These are phyloP conservation scores for honey bee (Apis mellifera) DNA, from an alignment of 1,140 invertebrate genomes.

Conservation along the genomic window DNA sequence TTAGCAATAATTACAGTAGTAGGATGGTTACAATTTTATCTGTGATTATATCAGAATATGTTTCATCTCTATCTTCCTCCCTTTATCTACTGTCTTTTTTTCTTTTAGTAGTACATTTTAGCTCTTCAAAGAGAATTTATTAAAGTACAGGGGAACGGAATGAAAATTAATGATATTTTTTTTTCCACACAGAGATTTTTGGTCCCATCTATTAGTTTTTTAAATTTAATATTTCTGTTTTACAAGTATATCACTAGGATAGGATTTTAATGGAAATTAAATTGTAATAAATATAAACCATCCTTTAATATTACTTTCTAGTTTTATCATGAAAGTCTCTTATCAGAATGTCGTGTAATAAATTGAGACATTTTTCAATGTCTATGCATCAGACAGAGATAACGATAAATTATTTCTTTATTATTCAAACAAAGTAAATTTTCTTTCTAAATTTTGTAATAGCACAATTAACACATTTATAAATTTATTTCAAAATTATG, in stretches of 20 bases:
- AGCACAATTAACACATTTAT: neutral
- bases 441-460: neutral
- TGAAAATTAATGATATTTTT: neutral
- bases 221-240: too few relatives aligned
- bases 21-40: neutral
- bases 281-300: neutral
- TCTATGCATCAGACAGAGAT: neutral
- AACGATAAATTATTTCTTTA: neutral
- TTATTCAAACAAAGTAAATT: neutral
- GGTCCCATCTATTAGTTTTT: too few relatives aligned
- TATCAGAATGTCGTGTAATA: neutral
- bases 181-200: neutral
- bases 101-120: neutral
- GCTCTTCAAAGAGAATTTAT: neutral
- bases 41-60: neutral
- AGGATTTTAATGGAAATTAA: neutral
- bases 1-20: slow-evolving; percentile 12
- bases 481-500: neutral
- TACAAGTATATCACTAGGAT: too few relatives aligned
- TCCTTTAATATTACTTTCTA: neutral
- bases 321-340: neutral
- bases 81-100: neutral
- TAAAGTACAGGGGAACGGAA: neutral
- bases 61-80: neutral
- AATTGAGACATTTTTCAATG: neutral